These are phyloP conservation scores for Rhodeus uyekii DNA, from an alignment of 2,797 vertebrate species.

Conservation along the genomic window DNA sequence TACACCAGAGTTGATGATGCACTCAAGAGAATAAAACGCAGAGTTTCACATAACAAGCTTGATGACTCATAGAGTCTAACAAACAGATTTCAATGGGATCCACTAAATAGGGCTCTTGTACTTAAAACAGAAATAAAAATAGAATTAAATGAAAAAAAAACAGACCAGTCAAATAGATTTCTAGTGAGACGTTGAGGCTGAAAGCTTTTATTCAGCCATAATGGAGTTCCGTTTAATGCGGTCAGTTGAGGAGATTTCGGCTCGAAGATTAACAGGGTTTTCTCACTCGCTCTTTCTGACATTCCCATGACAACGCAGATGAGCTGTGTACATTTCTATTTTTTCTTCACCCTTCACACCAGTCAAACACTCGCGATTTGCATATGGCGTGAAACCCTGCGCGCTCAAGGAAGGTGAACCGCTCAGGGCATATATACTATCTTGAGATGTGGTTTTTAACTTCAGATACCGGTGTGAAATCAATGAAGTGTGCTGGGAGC, in stretches of 20 bases:
- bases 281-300: not conserved
- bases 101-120: conserved; percentile 4
- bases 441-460: conserved; percentile 26
- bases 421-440: conserved; percentile 1
- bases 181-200: conserved; percentile 18
- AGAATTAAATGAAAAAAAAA: conserved; percentile 20
- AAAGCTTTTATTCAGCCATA: conserved; percentile 26
- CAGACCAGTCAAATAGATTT: conserved; percentile 17
- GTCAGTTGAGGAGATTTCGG: conserved; percentile 25
- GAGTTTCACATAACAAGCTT: conserved; percentile 38
- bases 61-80: conserved; percentile 49
- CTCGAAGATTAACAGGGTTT: conserved; percentile 29
- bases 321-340: conserved; percentile 22
- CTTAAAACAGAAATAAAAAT: conserved; percentile 20
- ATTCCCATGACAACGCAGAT: conserved; percentile 31
- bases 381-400: conserved; percentile 12
- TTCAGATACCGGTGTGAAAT: conserved; percentile 28
- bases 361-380: conserved; percentile 21
- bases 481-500: conserved; percentile 16
- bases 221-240: conserved; percentile 23
- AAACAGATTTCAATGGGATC: conserved; percentile 26
- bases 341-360: conserved; percentile 19
- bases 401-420: not conserved
- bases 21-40: conserved; percentile 42
- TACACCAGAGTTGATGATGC: conserved; percentile 5